phyloP scores from a whole-genome alignment of 2,113 vertebrate genomes.

The Prionailurus viverrinus region DNA sequence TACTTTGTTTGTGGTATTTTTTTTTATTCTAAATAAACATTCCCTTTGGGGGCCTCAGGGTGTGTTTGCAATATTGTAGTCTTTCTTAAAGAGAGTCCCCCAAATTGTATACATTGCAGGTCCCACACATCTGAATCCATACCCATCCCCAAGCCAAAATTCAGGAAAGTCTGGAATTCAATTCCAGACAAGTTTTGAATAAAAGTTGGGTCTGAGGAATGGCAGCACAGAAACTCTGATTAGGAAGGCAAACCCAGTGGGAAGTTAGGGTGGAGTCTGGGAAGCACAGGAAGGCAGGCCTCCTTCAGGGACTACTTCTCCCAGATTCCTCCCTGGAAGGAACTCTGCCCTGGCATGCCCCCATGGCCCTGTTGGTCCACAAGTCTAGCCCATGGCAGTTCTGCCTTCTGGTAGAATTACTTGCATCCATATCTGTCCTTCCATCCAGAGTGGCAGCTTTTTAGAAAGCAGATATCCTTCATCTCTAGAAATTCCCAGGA shows the following conservation, averaged over 20 bases:
- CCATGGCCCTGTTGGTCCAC: background rate
- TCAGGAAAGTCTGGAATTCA: background rate
- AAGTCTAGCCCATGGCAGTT: background rate
- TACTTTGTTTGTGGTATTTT: background rate
- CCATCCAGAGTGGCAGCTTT: background rate
- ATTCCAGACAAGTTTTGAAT: conserved; percentile 17
- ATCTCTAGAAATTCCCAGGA: background rate
- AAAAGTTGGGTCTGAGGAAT: background rate
- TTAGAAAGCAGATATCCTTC: conserved; percentile 17
- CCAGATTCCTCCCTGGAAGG: background rate
- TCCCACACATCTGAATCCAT: background rate
- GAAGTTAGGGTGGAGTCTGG: background rate
- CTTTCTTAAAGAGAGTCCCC: background rate
- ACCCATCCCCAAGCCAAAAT: background rate
- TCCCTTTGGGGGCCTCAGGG: background rate
- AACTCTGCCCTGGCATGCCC: background rate
- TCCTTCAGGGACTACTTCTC: background rate
- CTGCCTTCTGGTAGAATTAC: background rate
- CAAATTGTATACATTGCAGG: background rate
- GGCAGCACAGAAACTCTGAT: background rate
- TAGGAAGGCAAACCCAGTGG: background rate
- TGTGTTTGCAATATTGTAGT: background rate
- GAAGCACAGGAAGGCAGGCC: background rate
- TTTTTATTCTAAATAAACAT: background rate
- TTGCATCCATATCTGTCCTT: background rate